Evolutionary conservation across 2,888 invertebrate genomes (phyloP).

Genomic region (Mesorhabditis sp.): DNA sequence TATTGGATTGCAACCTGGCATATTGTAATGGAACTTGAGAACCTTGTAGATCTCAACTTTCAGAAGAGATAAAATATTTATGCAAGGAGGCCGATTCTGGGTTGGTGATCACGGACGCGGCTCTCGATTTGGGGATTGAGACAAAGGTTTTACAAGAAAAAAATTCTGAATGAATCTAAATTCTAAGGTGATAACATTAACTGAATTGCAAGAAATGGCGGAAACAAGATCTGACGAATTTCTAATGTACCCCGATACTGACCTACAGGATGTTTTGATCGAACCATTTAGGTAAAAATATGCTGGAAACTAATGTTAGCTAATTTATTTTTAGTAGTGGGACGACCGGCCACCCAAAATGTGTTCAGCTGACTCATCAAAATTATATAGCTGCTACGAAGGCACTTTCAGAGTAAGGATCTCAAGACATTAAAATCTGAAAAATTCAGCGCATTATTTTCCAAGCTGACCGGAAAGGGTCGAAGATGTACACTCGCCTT

Average conservation of each 20-base stretch:
- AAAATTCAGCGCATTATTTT: conserved; percentile 31
- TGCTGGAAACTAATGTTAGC: too few species aligned
- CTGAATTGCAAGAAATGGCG: too few species aligned
- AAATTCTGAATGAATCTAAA: too few species aligned
- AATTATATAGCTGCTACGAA: conserved; percentile 47
- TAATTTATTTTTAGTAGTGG: too few species aligned
- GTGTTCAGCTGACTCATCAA: conserved; percentile 46
- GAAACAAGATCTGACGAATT: too few species aligned
- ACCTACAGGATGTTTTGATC: neutral
- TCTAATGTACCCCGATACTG: neutral
- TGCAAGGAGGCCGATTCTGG: conserved; percentile 4
- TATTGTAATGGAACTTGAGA: too few species aligned
- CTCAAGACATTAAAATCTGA: neutral
- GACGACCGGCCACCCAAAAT: conserved; percentile 48
- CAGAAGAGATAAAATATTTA: neutral
- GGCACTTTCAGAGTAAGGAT: conserved; percentile 36
- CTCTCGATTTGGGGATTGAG: too few species aligned
- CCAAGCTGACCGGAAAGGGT: conserved; percentile 18
- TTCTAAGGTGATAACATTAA: too few species aligned
- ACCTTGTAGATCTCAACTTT: neutral
- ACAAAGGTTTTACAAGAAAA: too few species aligned
- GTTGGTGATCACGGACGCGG: neutral
- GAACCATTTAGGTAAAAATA: conserved; percentile 6
- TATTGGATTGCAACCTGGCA: neutral
- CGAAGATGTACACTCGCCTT: conserved; percentile 39